Evolutionary conservation across 2,797 vertebrate species (phyloP).

Genomic region (Lithobates pipiens): DNA sequence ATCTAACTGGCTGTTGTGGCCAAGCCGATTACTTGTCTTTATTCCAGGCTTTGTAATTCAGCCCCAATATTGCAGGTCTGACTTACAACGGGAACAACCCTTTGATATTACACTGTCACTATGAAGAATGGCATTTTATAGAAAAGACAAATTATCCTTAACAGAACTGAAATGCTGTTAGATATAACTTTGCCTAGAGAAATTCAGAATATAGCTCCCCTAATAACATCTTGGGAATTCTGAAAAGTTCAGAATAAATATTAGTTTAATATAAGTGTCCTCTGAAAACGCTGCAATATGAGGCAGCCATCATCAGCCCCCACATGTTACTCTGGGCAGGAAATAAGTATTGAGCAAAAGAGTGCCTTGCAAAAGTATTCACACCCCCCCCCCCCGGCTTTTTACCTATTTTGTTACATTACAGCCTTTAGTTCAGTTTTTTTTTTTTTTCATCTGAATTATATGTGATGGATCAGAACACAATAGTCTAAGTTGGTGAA

Average conservation of each 20-base stretch:
- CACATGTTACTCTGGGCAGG: background rate
- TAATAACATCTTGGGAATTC: background rate
- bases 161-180: background rate
- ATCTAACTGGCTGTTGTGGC: background rate
- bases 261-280: background rate
- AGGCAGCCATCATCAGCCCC: conserved; percentile 15
- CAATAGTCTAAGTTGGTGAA: too few species aligned
- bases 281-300: background rate
- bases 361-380: too few species aligned
- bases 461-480: too few species aligned
- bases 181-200: background rate
- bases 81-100: background rate
- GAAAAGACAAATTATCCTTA: background rate
- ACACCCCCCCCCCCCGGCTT: too few species aligned
- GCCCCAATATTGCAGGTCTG: background rate
- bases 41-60: background rate
- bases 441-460: too few species aligned
- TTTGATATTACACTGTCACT: background rate
- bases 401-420: too few species aligned
- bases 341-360: conserved; percentile 6
- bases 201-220: background rate
- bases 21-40: background rate
- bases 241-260: conserved; percentile 1
- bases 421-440: too few species aligned
- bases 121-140: background rate